Evolutionary conservation across 2,888 invertebrate genomes (phyloP), one percentile per base, ranked within the genome.

Genomic region (Phymatocera aterrima): DNA sequence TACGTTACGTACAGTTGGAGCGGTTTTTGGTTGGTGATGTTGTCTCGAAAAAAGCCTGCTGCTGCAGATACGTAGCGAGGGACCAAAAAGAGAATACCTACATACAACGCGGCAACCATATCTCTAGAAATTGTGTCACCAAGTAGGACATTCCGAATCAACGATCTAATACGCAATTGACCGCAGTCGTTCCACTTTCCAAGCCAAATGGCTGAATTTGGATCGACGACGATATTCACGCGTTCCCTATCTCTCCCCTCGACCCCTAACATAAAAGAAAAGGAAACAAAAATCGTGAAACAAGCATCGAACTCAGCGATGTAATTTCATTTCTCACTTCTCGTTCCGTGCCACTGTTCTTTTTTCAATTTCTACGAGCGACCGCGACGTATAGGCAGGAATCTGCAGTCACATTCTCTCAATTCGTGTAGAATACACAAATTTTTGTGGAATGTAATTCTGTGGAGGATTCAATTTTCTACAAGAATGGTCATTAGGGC

Each of bases 101-200:
- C n/a, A n/a, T n/a, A n/a, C n/a, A n/a, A n/a, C n/a, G 21, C 28
- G 15, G 57, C 4, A 57, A 57, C n/a, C n/a, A n/a, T n/a, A 57
- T 57, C 4, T 15, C 48, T 34, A 21, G 72, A n/a, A 72, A 72
- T 72, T 72, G 72, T 48, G 43, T 51, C 10, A 43, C 18, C 51
- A 72, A 72, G 34, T 72, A 72, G 72, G 72, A 72, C 72, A 51
- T 34, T 51, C 72, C 51, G 51, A 48, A 72, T 72, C 51, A 48
- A 51, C 46, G 68, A 68, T 68, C 43, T 68, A 43, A 43, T 68
- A 68, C 43, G 46, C 43, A 68, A 68, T 64, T 24, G 37, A 21
- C 10, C 37, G 21, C 64, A 37, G 64, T 12, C 21, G 57, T 57
- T 57, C 64, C 37, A 64, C 37, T 64, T 64, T 64, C 64, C 24